Conservation (phyloP, 2,888 invertebrate genomes). For the Clunio marinus region DNA sequence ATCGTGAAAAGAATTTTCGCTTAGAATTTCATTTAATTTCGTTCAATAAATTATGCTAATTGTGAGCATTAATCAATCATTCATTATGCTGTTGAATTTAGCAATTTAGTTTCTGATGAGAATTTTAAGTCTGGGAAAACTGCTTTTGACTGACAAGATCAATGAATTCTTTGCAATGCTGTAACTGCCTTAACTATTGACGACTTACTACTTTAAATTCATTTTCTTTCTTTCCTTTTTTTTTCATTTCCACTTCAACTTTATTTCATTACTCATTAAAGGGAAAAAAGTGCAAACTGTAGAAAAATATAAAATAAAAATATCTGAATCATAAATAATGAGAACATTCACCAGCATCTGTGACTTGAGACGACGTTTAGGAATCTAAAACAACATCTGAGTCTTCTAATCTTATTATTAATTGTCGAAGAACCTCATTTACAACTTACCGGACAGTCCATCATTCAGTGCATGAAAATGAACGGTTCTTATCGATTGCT, state of each 20-base stretch:
- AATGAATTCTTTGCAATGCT: slow-evolving; percentile 13
- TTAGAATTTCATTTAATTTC: not conserved
- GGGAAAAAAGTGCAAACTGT: not conserved
- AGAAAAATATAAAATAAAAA: too few relatives aligned
- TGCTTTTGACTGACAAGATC: slow-evolving; percentile 22
- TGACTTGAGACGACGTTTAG: not conserved
- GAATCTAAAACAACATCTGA: not conserved
- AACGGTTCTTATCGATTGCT: not conserved
- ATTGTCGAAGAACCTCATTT: slow-evolving; percentile 16
- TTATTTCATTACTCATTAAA: slow-evolving; percentile 31
- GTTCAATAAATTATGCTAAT: slow-evolving; percentile 26
- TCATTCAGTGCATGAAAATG: not conserved
- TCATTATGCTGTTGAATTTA: not conserved
- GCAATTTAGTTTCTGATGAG: not conserved
- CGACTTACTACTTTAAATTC: slow-evolving; percentile 29
- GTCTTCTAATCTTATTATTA: slow-evolving; percentile 33
- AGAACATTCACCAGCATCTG: not conserved
- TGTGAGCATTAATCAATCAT: not conserved
- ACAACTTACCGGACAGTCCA: slow-evolving; percentile 9
- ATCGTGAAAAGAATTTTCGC: not conserved
- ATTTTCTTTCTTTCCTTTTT: not conserved
- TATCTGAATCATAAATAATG: not conserved
- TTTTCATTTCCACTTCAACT: not conserved
- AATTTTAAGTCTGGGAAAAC: not conserved
- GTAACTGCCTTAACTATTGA: not conserved